These are phyloP conservation scores for Ganaspis sp. DNA, from an alignment of 1,140 invertebrate genomes.

Conservation along the genomic window DNA sequence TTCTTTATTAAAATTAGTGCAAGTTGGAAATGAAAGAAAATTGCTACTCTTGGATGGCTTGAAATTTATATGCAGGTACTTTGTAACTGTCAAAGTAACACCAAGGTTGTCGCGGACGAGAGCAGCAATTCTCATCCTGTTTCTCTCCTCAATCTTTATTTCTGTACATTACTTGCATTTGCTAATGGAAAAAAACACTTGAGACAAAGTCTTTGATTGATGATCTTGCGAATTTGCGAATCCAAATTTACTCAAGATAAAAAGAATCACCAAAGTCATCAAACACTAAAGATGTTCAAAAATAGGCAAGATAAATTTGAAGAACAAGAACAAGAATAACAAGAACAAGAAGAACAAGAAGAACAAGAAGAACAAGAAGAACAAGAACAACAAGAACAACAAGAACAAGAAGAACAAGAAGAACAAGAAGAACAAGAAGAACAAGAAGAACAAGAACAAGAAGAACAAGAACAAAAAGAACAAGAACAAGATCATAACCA, in stretches of 20 bases:
- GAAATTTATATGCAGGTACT: slow-evolving; percentile 7
- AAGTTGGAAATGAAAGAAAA: slow-evolving; percentile 15
- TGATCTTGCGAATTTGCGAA: not conserved
- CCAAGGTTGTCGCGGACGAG: slow-evolving; percentile 14
- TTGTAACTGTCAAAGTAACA: slow-evolving; percentile 20
- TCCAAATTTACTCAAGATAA: not conserved
- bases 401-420: too few species aligned
- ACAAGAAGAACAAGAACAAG: not conserved
- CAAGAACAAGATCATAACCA: not conserved
- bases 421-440: too few species aligned
- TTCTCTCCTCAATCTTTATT: slow-evolving; percentile 3
- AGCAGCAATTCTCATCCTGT: slow-evolving; percentile 38
- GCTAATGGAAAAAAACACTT: not conserved
- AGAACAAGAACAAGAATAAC: too few species aligned
- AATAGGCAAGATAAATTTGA: not conserved
- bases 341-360: not conserved
- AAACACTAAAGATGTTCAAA: not conserved
- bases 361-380: too few species aligned
- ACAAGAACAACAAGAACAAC: too few species aligned
- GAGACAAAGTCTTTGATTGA: slow-evolving; percentile 2
- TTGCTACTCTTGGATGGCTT: not conserved
- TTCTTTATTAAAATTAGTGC: not conserved
- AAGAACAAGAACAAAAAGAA: too few species aligned
- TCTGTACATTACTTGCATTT: slow-evolving; percentile 1
- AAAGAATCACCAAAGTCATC: not conserved